These are phyloP conservation scores for Heliocidaris erythrogramma DNA, from an alignment of 35 echinoderm and acorn worm genomes.

Conservation along the genomic window DNA sequence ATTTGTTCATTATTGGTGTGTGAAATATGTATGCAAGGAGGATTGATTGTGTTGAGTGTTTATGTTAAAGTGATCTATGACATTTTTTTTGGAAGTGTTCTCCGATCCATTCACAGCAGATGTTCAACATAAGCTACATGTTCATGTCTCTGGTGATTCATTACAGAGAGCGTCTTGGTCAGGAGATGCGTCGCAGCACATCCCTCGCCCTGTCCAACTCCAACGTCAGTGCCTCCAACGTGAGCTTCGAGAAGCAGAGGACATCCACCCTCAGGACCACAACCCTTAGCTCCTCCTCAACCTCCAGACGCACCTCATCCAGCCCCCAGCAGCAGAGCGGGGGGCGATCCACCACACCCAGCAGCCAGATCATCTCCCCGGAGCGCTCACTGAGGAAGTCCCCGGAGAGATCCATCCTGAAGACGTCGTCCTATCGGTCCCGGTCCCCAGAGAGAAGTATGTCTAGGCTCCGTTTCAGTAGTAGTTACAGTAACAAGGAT, in stretches of 20 bases:
- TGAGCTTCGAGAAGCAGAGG: conserved; percentile 40
- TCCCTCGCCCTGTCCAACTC: conserved; percentile 46
- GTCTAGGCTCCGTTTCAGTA: conserved; percentile 3
- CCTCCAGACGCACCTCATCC: conserved; percentile 33
- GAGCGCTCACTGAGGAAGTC: conserved; percentile 56
- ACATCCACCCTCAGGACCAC: not conserved
- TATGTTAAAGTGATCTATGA: too few species aligned
- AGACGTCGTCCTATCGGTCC: conserved; percentile 36
- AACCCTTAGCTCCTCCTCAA: not conserved
- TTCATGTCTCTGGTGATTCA: not conserved
- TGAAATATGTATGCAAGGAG: too few species aligned
- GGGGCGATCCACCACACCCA: conserved; percentile 40
- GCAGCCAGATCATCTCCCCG: conserved; percentile 60
- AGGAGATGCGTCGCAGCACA: conserved; percentile 76
- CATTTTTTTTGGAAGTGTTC: too few species aligned
- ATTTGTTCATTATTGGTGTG: too few species aligned
- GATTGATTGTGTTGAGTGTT: not conserved
- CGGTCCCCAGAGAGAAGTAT: conserved; percentile 64
- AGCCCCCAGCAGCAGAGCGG: conserved; percentile 51
- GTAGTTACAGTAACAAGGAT: not conserved
- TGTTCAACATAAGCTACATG: too few species aligned
- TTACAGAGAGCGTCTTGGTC: conserved; percentile 82
- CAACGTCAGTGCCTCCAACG: conserved; percentile 35
- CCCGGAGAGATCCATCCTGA: conserved; percentile 81
- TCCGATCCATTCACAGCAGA: too few species aligned